These are phyloP conservation scores for Drosophila setifemur DNA, from an alignment of 1,140 invertebrate species.

Conservation along the genomic window DNA sequence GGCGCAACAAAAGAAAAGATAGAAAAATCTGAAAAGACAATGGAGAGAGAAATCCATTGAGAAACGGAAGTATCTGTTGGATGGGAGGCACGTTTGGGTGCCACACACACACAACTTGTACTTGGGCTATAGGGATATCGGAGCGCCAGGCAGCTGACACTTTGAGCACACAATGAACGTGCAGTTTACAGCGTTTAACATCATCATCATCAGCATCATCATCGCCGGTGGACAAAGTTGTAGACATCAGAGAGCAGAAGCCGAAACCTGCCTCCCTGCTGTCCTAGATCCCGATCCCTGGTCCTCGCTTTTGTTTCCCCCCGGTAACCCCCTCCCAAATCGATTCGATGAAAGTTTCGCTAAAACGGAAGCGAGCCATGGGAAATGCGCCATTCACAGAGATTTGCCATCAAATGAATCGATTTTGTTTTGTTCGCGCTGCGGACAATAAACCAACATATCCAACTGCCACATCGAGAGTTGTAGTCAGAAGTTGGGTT, in stretches of 20 bases:
- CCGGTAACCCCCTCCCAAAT: background rate
- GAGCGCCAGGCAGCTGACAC: slow-evolving; percentile 44
- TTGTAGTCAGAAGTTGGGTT: background rate
- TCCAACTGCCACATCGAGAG: slow-evolving; percentile 1
- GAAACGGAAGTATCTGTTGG: slow-evolving; percentile 65
- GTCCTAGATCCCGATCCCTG: slow-evolving; percentile 15
- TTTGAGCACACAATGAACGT: slow-evolving; percentile 69
- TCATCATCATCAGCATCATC: slow-evolving; percentile 42
- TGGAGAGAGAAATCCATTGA: slow-evolving; percentile 11
- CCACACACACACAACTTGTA: slow-evolving; percentile 15
- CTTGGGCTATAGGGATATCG: background rate
- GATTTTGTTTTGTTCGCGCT: slow-evolving; percentile 49
- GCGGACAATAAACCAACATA: slow-evolving; percentile 21
- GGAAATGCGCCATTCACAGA: slow-evolving; percentile 40
- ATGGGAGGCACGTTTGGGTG: slow-evolving; percentile 55
- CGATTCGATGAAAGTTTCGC: slow-evolving; percentile 60
- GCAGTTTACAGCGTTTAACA: slow-evolving; percentile 47
- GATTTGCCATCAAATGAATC: slow-evolving; percentile 64
- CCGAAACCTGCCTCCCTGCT: slow-evolving; percentile 8
- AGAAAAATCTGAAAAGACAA: slow-evolving; percentile 18
- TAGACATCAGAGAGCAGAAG: slow-evolving; percentile 30
- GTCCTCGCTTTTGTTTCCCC: too few species aligned
- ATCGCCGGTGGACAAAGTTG: slow-evolving; percentile 20
- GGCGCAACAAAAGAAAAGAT: slow-evolving; percentile 17
- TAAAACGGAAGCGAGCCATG: slow-evolving; percentile 57